Evolutionary conservation across 2,888 invertebrate species (phyloP), one percentile per base, ranked within the genome.

Genomic region (Drosophila mimetica): DNA sequence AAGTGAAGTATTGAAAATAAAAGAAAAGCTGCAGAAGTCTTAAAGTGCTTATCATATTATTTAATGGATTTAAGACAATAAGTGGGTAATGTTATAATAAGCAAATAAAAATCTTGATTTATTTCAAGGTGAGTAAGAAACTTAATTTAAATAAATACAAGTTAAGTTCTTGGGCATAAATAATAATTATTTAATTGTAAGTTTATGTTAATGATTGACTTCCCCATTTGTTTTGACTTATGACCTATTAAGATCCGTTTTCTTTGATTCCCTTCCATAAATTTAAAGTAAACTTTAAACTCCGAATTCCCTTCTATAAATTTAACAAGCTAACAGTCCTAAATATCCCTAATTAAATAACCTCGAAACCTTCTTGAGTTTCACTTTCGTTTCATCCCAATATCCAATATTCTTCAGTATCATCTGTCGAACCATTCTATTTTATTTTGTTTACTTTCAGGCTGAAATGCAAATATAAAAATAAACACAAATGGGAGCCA

Each of bases 321-420:
- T 25, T 25, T 25, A 25, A 25, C 25, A 7, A 7, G 25, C 7
- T 25, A 25, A 25, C 25, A 2, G 7, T 7, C 25, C 25, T 7
- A 6, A 18, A 14, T 16, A 3, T 8, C 7, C 18, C 32, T 7
- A 30, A 53, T 41, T 32, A 30, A 30, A 18, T 25, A 41, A 34
- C 1, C 5, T 8, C 8, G 0, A 42, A 34, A 14, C 16, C 0
- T 13, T 55, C 55, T 39, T 25, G 8, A 25, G 13, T 47, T 61
- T 61, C 61, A 61, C 61, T 59, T 63, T 63, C 28, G 20, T 14
- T 61, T 14, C n/a, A n/a, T n/a, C n/a, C n/a, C n/a, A n/a, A n/a
- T 22, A 1, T 2, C 2, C n/a, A 9, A 16, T 9, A 34, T n/a
- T 8, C 32, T 39, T 0, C 7, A 14, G 20, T 4, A 30, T 57